phyloP scores from a whole-genome alignment of 2,888 invertebrate species.

The Osmoderma eremita region DNA sequence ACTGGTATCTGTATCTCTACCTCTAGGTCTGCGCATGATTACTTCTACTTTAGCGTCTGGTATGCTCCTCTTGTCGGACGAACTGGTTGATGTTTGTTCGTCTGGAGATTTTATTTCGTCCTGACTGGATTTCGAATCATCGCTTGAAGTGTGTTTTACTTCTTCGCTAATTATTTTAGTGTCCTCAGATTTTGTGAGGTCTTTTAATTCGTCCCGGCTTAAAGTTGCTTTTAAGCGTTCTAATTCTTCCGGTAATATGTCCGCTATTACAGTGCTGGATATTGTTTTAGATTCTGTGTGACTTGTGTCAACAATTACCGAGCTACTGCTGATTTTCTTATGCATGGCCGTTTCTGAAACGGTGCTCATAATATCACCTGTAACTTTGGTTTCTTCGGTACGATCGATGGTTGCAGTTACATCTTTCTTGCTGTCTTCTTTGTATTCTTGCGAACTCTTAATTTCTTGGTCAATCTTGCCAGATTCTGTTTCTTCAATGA shows the following conservation, averaged over 20 bases:
- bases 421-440: conserved; percentile 50
- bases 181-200: conserved; percentile 36
- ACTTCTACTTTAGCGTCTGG: conserved; percentile 59
- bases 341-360: conserved; percentile 44
- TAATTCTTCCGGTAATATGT: conserved; percentile 49
- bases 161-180: conserved; percentile 51
- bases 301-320: conserved; percentile 44
- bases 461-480: conserved; percentile 35
- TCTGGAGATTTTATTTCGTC: conserved; percentile 67
- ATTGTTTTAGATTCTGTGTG: conserved; percentile 52
- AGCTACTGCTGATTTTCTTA: conserved; percentile 44
- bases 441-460: conserved; percentile 43
- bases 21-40: conserved; percentile 59
- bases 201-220: conserved; percentile 42
- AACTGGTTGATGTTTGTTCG: conserved; percentile 65
- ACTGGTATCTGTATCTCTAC: conserved; percentile 60
- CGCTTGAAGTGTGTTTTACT: conserved; percentile 61
- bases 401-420: conserved; percentile 49
- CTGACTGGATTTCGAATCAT: conserved; percentile 64
- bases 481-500: conserved; percentile 45
- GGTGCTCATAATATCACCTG: conserved; percentile 50
- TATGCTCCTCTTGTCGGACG: conserved; percentile 56
- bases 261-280: conserved; percentile 50
- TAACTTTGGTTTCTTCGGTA: conserved; percentile 52
- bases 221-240: conserved; percentile 44